These are phyloP conservation scores for Platysteira castanea DNA, from an alignment of 2,113 vertebrate species.

Conservation along the genomic window DNA sequence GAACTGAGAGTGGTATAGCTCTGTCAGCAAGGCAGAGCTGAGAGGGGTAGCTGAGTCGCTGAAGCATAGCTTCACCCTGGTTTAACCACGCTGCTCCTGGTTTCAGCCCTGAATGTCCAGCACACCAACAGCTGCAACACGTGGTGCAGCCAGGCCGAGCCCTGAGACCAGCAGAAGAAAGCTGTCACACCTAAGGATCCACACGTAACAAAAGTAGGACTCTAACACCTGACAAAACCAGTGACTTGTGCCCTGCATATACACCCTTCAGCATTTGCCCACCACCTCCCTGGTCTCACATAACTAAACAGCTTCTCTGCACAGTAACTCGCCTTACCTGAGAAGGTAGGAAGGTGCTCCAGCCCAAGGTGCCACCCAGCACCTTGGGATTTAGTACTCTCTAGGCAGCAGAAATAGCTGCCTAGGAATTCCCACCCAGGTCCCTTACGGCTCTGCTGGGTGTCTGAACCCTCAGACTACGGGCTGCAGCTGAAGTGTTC, in stretches of 20 bases:
- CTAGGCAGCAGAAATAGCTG: neutral
- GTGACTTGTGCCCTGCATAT: neutral
- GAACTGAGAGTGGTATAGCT: neutral
- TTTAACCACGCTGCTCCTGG: neutral
- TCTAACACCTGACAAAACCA: neutral
- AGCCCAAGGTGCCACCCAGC: neutral
- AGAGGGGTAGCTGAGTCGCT: neutral
- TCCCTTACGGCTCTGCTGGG: neutral
- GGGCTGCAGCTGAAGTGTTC: neutral
- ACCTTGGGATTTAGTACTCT: neutral
- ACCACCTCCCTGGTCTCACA: neutral
- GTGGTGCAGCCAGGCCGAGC: fast-evolving
- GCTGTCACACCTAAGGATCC: neutral
- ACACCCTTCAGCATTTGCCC: neutral
- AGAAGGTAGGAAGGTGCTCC: neutral
- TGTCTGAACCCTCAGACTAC: neutral
- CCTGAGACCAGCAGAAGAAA: neutral
- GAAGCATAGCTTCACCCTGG: fast-evolving
- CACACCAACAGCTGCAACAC: neutral
- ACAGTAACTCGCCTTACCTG: fast-evolving
- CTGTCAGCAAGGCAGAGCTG: neutral
- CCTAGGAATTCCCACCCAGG: neutral
- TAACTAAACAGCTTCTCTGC: neutral
- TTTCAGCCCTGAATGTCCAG: neutral
- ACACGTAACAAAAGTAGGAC: neutral